Evolutionary conservation across 2,113 vertebrate genomes (phyloP).

Genomic region (Cervus canadensis): DNA sequence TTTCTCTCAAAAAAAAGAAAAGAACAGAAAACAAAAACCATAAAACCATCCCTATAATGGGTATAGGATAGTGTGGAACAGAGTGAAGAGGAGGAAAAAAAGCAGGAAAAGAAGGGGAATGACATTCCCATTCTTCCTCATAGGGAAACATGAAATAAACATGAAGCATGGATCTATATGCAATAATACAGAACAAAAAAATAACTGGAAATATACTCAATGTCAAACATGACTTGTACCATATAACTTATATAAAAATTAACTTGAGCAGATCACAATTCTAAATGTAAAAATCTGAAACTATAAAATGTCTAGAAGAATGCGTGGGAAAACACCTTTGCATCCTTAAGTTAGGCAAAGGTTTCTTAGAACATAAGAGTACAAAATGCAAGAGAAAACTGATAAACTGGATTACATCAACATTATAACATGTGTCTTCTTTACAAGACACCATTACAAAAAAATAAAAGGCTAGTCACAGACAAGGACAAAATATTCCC

Average conservation of each 20-base stretch:
- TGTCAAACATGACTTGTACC: background rate
- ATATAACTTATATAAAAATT: background rate
- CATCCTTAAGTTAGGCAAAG: background rate
- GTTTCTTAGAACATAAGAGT: slow-evolving; percentile 1
- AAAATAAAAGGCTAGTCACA: background rate
- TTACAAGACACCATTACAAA: background rate
- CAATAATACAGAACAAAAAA: background rate
- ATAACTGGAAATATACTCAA: background rate
- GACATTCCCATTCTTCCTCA: background rate
- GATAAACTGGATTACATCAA: background rate
- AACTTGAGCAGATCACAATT: background rate
- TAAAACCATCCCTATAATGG: background rate
- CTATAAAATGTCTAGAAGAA: background rate
- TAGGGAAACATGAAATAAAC: background rate
- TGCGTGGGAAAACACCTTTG: background rate
- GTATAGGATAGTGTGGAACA: background rate
- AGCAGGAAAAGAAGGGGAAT: background rate
- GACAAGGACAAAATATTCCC: background rate
- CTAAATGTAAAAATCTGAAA: background rate
- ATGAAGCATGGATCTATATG: background rate
- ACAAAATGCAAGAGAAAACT: background rate
- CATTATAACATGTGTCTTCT: background rate
- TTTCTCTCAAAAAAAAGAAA: background rate
- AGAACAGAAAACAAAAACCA: background rate
- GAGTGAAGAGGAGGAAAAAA: background rate